These are phyloP conservation scores for Symphodus melops DNA, from an alignment of 2,113 vertebrate genomes.

Conservation along the genomic window DNA sequence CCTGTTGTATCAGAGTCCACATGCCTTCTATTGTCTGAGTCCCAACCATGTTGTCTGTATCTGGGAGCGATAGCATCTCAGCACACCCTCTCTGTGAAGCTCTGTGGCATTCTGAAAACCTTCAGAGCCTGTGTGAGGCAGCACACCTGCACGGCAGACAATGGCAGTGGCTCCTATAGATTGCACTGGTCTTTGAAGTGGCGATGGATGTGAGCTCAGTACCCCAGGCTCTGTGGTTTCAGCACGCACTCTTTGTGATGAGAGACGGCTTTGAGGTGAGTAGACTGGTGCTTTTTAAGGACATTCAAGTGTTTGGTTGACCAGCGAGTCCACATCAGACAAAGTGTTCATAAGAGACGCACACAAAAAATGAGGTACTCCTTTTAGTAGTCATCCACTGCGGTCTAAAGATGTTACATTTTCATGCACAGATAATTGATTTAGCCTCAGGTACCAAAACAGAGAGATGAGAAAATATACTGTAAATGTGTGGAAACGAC, in stretches of 20 bases:
- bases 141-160: constrained; percentile 81
- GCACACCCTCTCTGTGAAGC: constrained; percentile 32
- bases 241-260: constrained; percentile 63
- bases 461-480: constrained; percentile 54
- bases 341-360: constrained; percentile 28
- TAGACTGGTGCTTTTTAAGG: constrained; percentile 56
- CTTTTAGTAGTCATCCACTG: background rate
- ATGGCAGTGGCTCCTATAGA: constrained; percentile 64
- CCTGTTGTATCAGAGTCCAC: constrained; percentile 32
- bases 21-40: constrained; percentile 71
- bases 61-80: constrained; percentile 76
- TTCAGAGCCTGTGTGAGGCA: constrained; percentile 58
- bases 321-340: constrained; percentile 63
- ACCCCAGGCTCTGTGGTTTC: constrained; percentile 70
- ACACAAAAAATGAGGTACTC: constrained; percentile 7
- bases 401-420: background rate
- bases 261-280: constrained; percentile 60
- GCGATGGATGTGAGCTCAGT: constrained; percentile 64
- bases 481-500: constrained; percentile 15
- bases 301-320: constrained; percentile 62
- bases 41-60: constrained; percentile 60
- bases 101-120: constrained; percentile 46
- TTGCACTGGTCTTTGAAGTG: constrained; percentile 80
- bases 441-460: constrained; percentile 49
- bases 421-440: constrained; percentile 41